Base-by-base conservation (phyloP, 2,113 vertebrate species). In the Canis aureus region DNA sequence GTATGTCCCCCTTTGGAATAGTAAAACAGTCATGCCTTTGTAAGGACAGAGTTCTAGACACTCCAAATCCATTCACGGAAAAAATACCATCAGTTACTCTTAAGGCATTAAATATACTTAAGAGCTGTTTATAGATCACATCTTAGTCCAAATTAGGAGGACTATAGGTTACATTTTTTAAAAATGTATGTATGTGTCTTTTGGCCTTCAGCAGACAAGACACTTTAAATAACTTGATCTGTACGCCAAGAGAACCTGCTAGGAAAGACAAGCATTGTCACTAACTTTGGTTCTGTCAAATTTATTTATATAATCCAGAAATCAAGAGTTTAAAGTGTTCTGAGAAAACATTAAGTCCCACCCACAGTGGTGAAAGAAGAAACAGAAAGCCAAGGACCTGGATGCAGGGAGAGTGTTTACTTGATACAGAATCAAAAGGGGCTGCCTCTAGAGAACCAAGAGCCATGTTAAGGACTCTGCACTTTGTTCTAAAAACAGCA, bases 281-380 rank as follows among this genome's bases (percentile, higher is more conserved):
- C 89, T 97, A 88, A 59, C 35, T 87, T n/a, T 53, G 43, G 29
- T 35, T 93, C 38, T 93, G 79, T 55, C 57, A 59, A 86, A 83
- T 89, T 67, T 84, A 73, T 74, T 91, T 57, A 51, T 55, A 74
- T 22, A 71, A 16, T 62, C 20, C 76, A 79, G 62, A 80, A 97
- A 94, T 17, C 6, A 64, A 73, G 1, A 25, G 22, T 69, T 88
- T 20, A n/a, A 89, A 89, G 19, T 81, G 64, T 57, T 88, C 38
- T 82, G 35, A 76, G 25, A 91, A 96, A 74, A 89, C 20, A 57
- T 3, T 8, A 80, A 67, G 23, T 51, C 35, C 38, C 60, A 59
- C 0, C 38, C 60, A 59, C 0, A 3, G 5, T 35, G 74, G 57
- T 51, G 10, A 67, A 69, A 60, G 51, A 53, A 90, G 43, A 8